These are phyloP conservation scores for Notarius lentiginosus DNA, from an alignment of 2,113 vertebrate species.

Conservation along the genomic window DNA sequence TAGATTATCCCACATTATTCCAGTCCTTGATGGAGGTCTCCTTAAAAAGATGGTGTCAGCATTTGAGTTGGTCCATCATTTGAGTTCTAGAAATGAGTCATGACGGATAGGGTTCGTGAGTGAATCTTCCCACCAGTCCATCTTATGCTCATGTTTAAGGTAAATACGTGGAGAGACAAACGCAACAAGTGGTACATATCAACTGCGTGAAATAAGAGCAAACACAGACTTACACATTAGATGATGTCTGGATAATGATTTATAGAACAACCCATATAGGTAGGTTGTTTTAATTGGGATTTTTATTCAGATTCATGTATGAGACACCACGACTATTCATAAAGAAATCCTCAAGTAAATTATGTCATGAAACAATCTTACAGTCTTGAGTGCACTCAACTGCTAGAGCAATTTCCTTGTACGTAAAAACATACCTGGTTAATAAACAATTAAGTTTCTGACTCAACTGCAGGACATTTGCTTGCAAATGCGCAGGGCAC, in stretches of 20 bases:
- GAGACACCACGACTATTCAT: neutral
- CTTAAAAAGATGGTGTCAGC: neutral
- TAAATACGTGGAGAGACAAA: neutral
- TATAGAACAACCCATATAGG: no score
- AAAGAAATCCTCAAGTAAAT: neutral
- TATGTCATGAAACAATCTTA: neutral
- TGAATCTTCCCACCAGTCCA: neutral
- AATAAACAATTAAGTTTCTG: neutral
- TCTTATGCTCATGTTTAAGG: neutral
- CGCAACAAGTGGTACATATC: neutral
- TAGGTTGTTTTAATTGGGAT: neutral
- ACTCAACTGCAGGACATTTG: neutral
- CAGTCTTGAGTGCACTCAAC: neutral
- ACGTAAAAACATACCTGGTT: neutral
- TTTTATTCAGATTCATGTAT: neutral
- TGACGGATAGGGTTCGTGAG: neutral
- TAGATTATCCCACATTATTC: conserved; percentile 40
- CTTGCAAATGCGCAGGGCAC: neutral
- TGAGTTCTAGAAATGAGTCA: conserved; percentile 31
- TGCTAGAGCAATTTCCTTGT: neutral
- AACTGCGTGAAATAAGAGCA: neutral
- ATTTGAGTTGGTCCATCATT: neutral
- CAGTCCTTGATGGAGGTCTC: conserved; percentile 30
- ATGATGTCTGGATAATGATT: neutral
- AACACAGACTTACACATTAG: neutral